Base-by-base conservation (phyloP, 2,888 invertebrate species). In the Lasioglossum morio region DNA sequence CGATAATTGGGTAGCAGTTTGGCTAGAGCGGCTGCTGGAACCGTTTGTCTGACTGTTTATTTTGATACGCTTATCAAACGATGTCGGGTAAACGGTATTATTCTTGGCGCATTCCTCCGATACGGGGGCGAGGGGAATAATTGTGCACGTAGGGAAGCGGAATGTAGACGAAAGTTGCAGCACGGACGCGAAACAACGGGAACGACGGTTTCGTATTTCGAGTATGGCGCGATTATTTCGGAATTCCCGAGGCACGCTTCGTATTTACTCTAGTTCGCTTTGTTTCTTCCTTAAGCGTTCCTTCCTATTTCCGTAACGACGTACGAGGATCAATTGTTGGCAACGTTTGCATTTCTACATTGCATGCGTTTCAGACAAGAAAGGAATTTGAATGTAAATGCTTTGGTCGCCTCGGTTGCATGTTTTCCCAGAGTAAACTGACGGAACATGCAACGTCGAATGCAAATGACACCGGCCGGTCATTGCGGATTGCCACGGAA, bases 391-490 rank as follows among this genome's bases (percentile, higher is more conserved):
- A 91, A 91, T 91, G 89, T 90, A 91, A 91, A 91, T 91, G 88
- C 91, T 88, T 87, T 80, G 87, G 87, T 90, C 87, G 90, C 88
- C 86, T 90, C 79, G 90, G 86, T 91, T 91, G 91, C 91, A 91
- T 90, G 91, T 86, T 91, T 90, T 91, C 91, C 88, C 86, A 88
- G 91, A 87, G 91, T 91, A 91, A 91, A 91, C 91, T 90, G 90
- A 91, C 88, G 91, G 88, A 84, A 87, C 91, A 91, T 91, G 91
- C 91, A 91, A 91, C 91, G 90, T 91, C 91, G 91, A 91, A 91
- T 91, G 91, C 91, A 91, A 91, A 91, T 90, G 90, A 91, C 87
- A 87, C 79, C 78, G 90, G 73, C 89, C 85, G 86, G 87, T 91
- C 91, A 91, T 91, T 91, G 91, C 90, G 86, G 90, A 91, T 91